These are phyloP conservation scores for Cotesia typhae DNA, from an alignment of 1,140 invertebrate genomes.

Conservation along the genomic window DNA sequence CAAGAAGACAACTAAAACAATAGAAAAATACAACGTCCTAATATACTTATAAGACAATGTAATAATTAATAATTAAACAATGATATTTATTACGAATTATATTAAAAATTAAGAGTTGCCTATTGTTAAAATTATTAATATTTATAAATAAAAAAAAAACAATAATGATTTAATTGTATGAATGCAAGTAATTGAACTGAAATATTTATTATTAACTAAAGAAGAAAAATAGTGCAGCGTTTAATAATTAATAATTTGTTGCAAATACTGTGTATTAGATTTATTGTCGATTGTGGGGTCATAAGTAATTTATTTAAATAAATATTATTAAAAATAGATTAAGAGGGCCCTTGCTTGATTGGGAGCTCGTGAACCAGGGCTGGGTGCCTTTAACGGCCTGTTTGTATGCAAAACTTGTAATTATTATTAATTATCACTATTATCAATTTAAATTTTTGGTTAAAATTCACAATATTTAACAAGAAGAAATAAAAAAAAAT, in stretches of 20 bases:
- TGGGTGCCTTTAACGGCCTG: conserved; percentile 58
- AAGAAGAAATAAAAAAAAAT: background rate
- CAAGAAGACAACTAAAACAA: background rate
- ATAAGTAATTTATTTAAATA: conserved; percentile 15
- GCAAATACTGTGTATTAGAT: conserved; percentile 35
- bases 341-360: conserved; percentile 31
- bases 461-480: no score
- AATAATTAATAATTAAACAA: background rate
- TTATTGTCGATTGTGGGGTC: conserved; percentile 23
- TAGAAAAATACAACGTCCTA: conserved; percentile 14
- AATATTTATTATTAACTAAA: conserved; percentile 6
- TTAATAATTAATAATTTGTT: conserved; percentile 14
- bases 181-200: conserved; percentile 28
- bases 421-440: conserved; percentile 38
- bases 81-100: conserved; percentile 16
- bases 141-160: conserved; percentile 5
- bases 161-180: conserved; percentile 3
- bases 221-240: conserved; percentile 16
- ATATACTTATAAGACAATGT: conserved; percentile 17
- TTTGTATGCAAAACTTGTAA: conserved; percentile 46
- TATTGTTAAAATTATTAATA: conserved; percentile 32
- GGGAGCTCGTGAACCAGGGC: conserved; percentile 52
- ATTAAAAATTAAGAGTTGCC: conserved; percentile 30
- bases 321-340: conserved; percentile 21
- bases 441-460: background rate